Evolutionary conservation across 2,888 invertebrate species (phyloP), one percentile per base, ranked within the genome.

Genomic region (Drosophila demipolita): DNA sequence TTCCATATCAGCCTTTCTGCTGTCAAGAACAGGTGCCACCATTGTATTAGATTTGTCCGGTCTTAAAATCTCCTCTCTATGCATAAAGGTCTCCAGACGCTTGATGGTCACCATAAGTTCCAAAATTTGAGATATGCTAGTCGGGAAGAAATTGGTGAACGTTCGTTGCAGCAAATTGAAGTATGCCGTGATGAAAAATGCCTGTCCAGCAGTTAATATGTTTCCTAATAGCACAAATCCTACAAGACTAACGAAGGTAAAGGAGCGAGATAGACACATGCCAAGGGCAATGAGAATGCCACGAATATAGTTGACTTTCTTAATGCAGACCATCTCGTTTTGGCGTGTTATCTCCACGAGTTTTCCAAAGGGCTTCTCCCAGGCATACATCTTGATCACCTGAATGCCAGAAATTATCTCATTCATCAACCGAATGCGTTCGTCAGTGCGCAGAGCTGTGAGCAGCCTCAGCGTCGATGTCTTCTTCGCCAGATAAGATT

Each of bases 311-410:
- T 96, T 96, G 2, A 96, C 95, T 45, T 95, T 94, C 57, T 95
- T 94, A 73, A 97, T 96, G 81, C 95, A 95, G 68, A 94, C 94
- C 93, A 95, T 83, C 80, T 91, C 91, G 83, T 93, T 94, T 93
- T 91, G 92, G 91, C 97, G 93, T 0, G 96, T 94, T n/a, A 94
- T 80, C 17, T 94, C 95, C 0, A 98, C 96, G 54, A 98, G 94
- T 76, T 95, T 95, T 23, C 96, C 95, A 91, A 98, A 98, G 0
- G 98, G 96, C 83, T 95, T 95, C 91, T 99, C 98, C 97, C 98
- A 98, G 0, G 98, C 97, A 90, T 98, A 98, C 98, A 98, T 98
- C 94, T 98, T 99, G 77, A 98, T 97, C 0, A 98, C 97, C 93
- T 97, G 95, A 90, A 97, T 97, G 1, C 97, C 98, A 83, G 95